A percentile compares a stretch with the other conserved stretches of the same genome.
phyloP scores from a whole-genome alignment of 2,113 vertebrate genomes.

The Bubo blakistoni region DNA sequence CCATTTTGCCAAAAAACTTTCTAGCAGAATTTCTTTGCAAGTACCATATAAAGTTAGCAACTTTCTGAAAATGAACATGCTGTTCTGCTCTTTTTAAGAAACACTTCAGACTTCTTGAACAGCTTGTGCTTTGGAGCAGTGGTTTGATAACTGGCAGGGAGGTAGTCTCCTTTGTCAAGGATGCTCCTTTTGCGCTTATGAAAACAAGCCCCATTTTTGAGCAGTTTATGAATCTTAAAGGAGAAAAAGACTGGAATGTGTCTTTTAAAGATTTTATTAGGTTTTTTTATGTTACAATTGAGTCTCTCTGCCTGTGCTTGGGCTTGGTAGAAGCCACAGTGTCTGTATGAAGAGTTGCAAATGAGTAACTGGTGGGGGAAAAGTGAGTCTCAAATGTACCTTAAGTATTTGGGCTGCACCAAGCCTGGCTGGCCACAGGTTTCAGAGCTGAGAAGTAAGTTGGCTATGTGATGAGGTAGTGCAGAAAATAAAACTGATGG shows the following conservation, averaged over 20 bases:
- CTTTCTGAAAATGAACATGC: background rate
- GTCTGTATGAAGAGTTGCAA: background rate
- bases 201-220: background rate
- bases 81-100: constrained; percentile 6
- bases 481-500: background rate
- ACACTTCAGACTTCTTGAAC: background rate
- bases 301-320: background rate
- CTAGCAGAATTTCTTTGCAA: background rate
- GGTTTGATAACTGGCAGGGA: background rate
- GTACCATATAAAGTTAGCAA: background rate
- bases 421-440: background rate
- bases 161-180: constrained; percentile 6
- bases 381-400: background rate
- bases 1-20: background rate
- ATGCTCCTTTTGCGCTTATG: background rate
- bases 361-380: background rate
- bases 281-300: background rate
- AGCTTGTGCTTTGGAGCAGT: background rate
- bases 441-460: background rate
- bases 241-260: background rate
- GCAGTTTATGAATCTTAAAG: background rate
- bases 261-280: background rate
- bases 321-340: background rate
- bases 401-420: background rate
- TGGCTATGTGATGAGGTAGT: background rate